Evolutionary conservation across 2,113 vertebrate genomes (phyloP).

Genomic region (Microcebus tavaratra): DNA sequence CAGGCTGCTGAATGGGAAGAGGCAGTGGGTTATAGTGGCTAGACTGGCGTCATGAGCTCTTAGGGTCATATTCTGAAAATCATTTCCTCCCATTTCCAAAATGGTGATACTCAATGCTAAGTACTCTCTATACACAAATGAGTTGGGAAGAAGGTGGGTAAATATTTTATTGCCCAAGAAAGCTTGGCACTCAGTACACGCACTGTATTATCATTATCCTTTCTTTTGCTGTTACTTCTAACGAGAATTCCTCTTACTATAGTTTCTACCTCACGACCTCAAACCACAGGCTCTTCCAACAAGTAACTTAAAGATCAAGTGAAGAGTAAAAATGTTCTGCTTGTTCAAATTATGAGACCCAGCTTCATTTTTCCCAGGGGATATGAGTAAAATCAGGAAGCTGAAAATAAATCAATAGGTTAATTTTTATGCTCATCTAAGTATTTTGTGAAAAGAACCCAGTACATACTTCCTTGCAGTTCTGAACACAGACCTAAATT

Average conservation of each 20-base stretch:
- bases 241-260: slow-evolving; percentile 70
- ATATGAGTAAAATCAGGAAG: slow-evolving; percentile 9
- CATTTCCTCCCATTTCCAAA: not conserved
- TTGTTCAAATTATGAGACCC: slow-evolving; percentile 54
- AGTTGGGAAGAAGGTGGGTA: not conserved
- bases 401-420: slow-evolving; percentile 11
- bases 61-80: not conserved
- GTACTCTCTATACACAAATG: not conserved
- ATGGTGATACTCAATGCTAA: not conserved
- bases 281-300: slow-evolving; percentile 70
- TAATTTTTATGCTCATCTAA: slow-evolving; percentile 33
- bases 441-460: not conserved
- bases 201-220: not conserved
- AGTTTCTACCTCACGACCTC: slow-evolving; percentile 62
- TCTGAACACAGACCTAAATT: not conserved
- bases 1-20: not conserved
- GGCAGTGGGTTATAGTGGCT: rapidly evolving
- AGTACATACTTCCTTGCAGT: rapidly evolving
- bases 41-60: not conserved
- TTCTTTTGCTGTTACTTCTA: slow-evolving; percentile 58
- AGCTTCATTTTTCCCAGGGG: slow-evolving; percentile 48
- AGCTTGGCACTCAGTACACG: not conserved
- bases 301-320: slow-evolving; percentile 76
- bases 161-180: not conserved
- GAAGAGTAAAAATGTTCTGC: slow-evolving; percentile 63